Evolutionary conservation across 2,888 invertebrate species (phyloP).

Genomic region (Coleophora flavipennella): DNA sequence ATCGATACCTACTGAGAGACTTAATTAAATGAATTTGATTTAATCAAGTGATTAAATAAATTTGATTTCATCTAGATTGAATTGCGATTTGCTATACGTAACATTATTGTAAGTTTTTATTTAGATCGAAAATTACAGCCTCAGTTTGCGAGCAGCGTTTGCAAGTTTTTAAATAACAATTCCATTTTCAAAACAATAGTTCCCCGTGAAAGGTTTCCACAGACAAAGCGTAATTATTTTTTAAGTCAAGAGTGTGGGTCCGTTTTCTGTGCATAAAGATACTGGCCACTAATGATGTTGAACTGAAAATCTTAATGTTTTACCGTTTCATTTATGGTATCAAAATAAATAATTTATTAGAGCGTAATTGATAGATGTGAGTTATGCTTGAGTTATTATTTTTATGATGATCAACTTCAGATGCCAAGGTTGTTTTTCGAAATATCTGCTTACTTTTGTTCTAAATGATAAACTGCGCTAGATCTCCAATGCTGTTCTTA

Average conservation of each 20-base stretch:
- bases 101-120: neutral
- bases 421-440: too few species aligned
- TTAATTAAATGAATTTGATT: neutral
- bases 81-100: neutral
- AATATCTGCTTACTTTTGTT: too few species aligned
- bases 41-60: neutral
- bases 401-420: too few species aligned
- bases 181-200: constrained; percentile 19
- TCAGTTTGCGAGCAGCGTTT: neutral
- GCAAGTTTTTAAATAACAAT: constrained; percentile 16
- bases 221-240: constrained; percentile 27
- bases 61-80: too few species aligned
- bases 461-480: too few species aligned
- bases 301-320: constrained; percentile 21
- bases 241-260: constrained; percentile 21
- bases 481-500: too few species aligned
- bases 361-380: too few species aligned
- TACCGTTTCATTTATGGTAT: constrained; percentile 23
- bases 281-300: constrained; percentile 17
- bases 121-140: neutral
- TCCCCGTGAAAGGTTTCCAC: constrained; percentile 16
- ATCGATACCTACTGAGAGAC: too few species aligned
- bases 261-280: constrained; percentile 17
- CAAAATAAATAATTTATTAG: too few species aligned
- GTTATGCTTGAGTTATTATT: too few species aligned